Base-by-base conservation (phyloP, 1,140 invertebrate genomes). In the Brachystomella parvula region DNA sequence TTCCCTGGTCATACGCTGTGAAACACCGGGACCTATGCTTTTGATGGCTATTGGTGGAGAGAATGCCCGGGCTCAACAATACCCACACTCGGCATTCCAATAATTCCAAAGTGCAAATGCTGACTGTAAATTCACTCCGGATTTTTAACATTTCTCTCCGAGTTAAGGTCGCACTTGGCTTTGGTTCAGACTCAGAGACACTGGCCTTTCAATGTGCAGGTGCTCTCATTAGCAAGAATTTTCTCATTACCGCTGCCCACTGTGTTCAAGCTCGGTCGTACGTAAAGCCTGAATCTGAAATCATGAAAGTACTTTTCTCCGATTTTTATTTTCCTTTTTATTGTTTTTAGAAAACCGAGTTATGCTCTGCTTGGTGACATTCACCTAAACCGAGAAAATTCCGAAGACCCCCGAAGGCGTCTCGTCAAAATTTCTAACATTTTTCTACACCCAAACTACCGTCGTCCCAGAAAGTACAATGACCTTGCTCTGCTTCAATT, bases 401-500 rank as follows among this genome's bases (percentile, higher is more conserved):
- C 15, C 1, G 47, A 61, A 30, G 26, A 21, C 2, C 19, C 56
- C 1, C 6, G 30, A 63, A 35, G 31, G 21, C 9, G 1, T 53
- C 6, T 60, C 28, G 61, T 68, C 2, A 28, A 47, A n/a, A 44
- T 71, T 12, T 2, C 19, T 17, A 31, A 65, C 3, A 65, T 67
- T 19, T 30, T 56, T n/a, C 28, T 61, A 3, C 79, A 84, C 77
- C 82, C 74, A 63, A 63, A 78, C 1, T 83, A 84, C 73, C 76
- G 75, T 3, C 73, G 76, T 2, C 80, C 82, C 1, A 75, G 77
- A 0, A 77, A 79, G 64, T 84, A 85, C 64, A 75, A 84, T 67
- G 87, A 88, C 70, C 78, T 86, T 35, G 82, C 81, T 0, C 71
- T 86, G n/a, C 59, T 85, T 1, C 81, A 78, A 71, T 73, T 87